Evolutionary conservation across 2,797 vertebrate species (phyloP).

Genomic region (Sitta carolinensis): DNA sequence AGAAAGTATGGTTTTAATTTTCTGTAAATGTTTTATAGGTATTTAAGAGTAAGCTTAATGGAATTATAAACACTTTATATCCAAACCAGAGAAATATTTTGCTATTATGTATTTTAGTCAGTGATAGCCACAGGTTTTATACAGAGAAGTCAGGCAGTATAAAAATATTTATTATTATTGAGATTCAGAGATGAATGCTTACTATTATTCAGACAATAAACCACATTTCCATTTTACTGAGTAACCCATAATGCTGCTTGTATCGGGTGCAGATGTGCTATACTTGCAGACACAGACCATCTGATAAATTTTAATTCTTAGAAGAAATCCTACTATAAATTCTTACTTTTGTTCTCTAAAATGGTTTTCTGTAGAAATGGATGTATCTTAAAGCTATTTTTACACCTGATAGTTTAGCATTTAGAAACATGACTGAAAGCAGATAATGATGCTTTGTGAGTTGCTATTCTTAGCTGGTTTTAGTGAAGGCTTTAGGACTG

Average conservation of each 20-base stretch:
- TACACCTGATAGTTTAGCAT: not conserved
- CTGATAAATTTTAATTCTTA: not conserved
- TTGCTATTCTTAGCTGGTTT: not conserved
- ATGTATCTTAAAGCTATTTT: not conserved
- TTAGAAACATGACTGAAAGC: not conserved
- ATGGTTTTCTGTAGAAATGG: not conserved
- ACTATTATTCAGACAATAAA: not conserved
- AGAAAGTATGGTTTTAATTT: not conserved
- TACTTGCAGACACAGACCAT: not conserved
- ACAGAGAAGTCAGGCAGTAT: not conserved
- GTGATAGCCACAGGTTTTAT: not conserved
- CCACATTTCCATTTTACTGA: not conserved
- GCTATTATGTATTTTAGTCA: not conserved
- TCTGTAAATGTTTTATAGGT: not conserved
- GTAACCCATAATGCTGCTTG: not conserved
- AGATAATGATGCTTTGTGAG: not conserved
- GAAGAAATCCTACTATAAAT: not conserved
- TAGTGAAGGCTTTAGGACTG: not conserved
- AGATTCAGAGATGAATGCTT: not conserved
- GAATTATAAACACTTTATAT: not conserved
- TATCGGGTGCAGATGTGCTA: not conserved
- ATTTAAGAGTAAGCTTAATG: not conserved
- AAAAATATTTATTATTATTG: not conserved
- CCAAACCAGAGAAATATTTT: conserved; percentile 21
- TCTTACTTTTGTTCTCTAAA: not conserved